Evolutionary conservation across 1,140 invertebrate species (phyloP), one percentile per base, ranked within the genome.

Genomic region (Stegodyphus dumicola): DNA sequence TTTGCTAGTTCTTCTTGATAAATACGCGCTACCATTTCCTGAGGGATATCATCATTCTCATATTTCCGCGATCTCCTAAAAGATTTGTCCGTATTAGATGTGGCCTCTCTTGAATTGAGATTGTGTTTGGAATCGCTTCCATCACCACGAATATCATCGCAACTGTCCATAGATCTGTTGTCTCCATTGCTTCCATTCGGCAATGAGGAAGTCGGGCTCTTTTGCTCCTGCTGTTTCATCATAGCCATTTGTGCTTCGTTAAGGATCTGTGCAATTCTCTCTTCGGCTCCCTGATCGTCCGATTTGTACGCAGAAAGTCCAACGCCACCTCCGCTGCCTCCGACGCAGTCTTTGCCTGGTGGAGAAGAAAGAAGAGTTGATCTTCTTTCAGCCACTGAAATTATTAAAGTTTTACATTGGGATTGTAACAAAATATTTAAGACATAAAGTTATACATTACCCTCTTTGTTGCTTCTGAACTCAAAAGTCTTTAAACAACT

Each of bases 1-100:
- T 98, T 98, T 67, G 95, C 95, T 65, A 99, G 91, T 89, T 99
- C 97, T 90, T 99, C 97, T 88, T 99, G 96, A 90, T 99, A 99
- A 89, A 99, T 97, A 89, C 96, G 93, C 15, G 97, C 94, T 88
- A 99, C 96, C 91, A 99, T 98, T 90, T 99, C 98, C 91, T 98
- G 97, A 69, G 97, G 95, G 91, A 98, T 96, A 91, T 98, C 96
- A 90, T 98, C 96, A 90, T 97, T 96, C 52, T 87, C 87, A 90
- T 96, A 95, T 90, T 88, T 87, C 13, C 84, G 52, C 9, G 86
- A 84, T n/a, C 80, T 53, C 60, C 86, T 71, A 56, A 75, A 79
- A 67, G 70, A 15, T 33, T 79, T 74, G 49, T 77, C 85, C 54
- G 33, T 67, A 13, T 48, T n/a, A n/a, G 13, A 49, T 48, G 67